Base-by-base conservation (phyloP, 37 sponge, comb jelly and placozoan species). In the Oscarella lobularis region DNA sequence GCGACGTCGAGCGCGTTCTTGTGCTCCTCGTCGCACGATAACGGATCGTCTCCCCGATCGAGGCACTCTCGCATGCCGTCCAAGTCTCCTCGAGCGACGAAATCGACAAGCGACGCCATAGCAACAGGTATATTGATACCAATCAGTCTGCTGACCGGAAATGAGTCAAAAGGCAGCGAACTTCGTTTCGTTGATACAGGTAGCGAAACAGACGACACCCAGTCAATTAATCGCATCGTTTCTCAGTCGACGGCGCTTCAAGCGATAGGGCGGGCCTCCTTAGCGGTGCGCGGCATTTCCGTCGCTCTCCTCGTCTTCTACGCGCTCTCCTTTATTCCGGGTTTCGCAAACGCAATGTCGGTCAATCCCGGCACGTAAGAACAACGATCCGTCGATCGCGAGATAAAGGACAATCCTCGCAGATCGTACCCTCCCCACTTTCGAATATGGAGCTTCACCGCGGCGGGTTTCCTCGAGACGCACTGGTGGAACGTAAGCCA, bases 401-500 rank as follows among this genome's bases (percentile, higher is more conserved):
- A 48, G 9, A 48, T 48, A 20, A 48, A 20, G 9, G 60, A 48
- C 20, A 27, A 37, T 76, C 33, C 1, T 40, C 30, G 3, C 40
- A 90, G 91, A 78, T 32, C 86, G 33, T 67, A 73, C n/a, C 91
- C 91, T 4, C 88, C 91, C 6, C 79, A 79, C 0, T 81, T 86
- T 65, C 86, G 86, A 70, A 39, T 90, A 36, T 90, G 91, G 91
- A 90, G 87, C 20, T 36, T 90, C 0, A 66, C 84, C 3, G 87
- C 91, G 36, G 85, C 91, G 66, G 40, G 78, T 38, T 81, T 90
- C 35, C 86, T 76, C 79, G 91, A 90, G 39, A 87, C 69, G 1
- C 60, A 48, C 60, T 48, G 60, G 60, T 48, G 60, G 60, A 48
- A 48, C 20, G 60, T 48, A 9, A 48, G 60, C 60, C 9, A 48